Percentiles rank a stretch among this genome's conserved stretches.
Conservation (phyloP, 1,140 invertebrate genomes). For the Aphaenogaster floridana region DNA sequence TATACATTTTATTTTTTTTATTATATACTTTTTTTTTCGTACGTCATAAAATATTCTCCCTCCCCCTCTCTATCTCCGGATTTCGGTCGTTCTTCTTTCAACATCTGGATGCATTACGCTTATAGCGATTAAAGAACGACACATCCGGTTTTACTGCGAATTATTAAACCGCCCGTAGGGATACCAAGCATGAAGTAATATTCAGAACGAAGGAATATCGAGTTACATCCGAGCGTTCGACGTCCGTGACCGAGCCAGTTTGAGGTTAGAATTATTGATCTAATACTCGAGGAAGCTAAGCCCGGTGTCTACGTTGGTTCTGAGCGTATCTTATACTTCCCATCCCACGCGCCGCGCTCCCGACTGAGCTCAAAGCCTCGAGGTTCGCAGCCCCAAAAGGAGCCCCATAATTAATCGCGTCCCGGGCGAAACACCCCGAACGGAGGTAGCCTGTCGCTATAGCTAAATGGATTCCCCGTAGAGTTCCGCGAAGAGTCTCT, state of each 20-base stretch:
- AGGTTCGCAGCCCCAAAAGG: slow-evolving; percentile 82
- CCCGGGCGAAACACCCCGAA: slow-evolving; percentile 81
- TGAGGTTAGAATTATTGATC: slow-evolving; percentile 87
- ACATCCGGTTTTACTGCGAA: slow-evolving; percentile 58
- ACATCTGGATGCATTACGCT: background rate
- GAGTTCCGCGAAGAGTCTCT: slow-evolving; percentile 47
- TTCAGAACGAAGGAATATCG: slow-evolving; percentile 74
- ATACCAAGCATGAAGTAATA: slow-evolving; percentile 58
- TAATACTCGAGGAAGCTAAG: slow-evolving; percentile 86
- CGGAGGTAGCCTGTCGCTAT: slow-evolving; percentile 69
- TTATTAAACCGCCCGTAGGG: slow-evolving; percentile 60
- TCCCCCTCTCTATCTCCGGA: background rate
- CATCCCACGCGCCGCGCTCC: slow-evolving; percentile 79
- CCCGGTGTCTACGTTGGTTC: slow-evolving; percentile 82
- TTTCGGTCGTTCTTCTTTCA: background rate
- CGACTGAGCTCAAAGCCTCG: slow-evolving; percentile 83
- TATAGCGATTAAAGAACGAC: slow-evolving; percentile 46
- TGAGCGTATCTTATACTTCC: slow-evolving; percentile 84
- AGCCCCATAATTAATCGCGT: slow-evolving; percentile 85
- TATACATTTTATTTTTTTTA: background rate
- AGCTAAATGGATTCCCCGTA: slow-evolving; percentile 72
- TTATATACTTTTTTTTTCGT: background rate
- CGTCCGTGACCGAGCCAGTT: slow-evolving; percentile 77
- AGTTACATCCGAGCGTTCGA: slow-evolving; percentile 76
- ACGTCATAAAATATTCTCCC: background rate